A percentile compares a stretch with the other conserved stretches of the same genome.
phyloP scores from a whole-genome alignment of 2,888 invertebrate species.

The Hemithea aestivaria region DNA sequence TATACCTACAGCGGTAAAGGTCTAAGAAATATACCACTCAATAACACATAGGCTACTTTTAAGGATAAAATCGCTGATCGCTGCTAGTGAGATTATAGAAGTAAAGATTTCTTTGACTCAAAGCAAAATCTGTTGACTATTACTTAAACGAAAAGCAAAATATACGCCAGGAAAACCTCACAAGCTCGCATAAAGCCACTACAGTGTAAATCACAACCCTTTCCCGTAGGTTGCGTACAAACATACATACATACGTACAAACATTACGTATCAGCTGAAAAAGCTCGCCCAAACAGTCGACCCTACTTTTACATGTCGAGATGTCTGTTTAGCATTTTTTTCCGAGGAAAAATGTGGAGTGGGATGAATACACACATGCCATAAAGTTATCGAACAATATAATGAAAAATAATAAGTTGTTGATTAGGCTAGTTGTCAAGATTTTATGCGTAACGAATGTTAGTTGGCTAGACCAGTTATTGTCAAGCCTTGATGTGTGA shows the following conservation, averaged over 20 bases:
- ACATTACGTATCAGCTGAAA: constrained; percentile 21
- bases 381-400: not conserved
- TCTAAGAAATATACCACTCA: too few relatives aligned
- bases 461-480: too few relatives aligned
- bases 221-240: not conserved
- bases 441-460: too few relatives aligned
- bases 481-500: too few relatives aligned
- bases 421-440: too few relatives aligned
- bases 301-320: constrained; percentile 33
- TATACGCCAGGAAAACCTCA: not conserved
- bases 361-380: constrained; percentile 20
- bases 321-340: constrained; percentile 43
- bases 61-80: too few relatives aligned
- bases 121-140: too few relatives aligned
- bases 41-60: too few relatives aligned
- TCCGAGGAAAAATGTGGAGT: constrained; percentile 30
- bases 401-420: not conserved
- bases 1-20: too few relatives aligned
- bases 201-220: constrained; percentile 4
- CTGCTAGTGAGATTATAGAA: too few relatives aligned
- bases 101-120: too few relatives aligned
- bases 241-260: constrained; percentile 4
- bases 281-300: constrained; percentile 31
- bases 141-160: not conserved
- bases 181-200: not conserved